Conservation (phyloP, 2,888 invertebrate genomes). For the Torymus tubicola region DNA sequence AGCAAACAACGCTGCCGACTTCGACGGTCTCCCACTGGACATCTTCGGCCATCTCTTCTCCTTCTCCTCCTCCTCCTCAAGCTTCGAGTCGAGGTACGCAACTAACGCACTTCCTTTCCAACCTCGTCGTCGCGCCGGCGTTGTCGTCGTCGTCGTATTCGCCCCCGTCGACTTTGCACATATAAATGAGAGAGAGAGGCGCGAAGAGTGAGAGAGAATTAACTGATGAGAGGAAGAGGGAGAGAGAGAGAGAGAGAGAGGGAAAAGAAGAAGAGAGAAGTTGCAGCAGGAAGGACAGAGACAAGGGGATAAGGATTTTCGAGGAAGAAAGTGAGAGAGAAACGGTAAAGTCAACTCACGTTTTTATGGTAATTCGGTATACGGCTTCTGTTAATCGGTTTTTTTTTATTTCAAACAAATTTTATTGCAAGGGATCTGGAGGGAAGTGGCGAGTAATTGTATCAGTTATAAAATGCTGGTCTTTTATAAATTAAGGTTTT, state of each 20-base stretch:
- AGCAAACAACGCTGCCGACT: constrained; percentile 32
- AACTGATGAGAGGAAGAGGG: not conserved
- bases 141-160: too few species aligned
- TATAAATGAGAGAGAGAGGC: not conserved
- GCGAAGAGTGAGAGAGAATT: not conserved
- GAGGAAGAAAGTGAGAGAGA: too few species aligned
- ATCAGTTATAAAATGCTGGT: too few species aligned
- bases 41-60: not conserved
- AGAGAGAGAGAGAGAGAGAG: not conserved
- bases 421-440: too few species aligned
- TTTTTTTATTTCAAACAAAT: not conserved
- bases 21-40: constrained; percentile 36
- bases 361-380: too few species aligned
- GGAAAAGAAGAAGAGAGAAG: not conserved
- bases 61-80: not conserved
- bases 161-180: not conserved
- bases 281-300: constrained; percentile 18
- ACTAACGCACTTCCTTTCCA: too few species aligned
- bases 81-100: too few species aligned
- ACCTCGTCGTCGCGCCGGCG: too few species aligned
- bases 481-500: too few species aligned
- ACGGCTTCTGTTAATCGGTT: too few species aligned
- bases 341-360: too few species aligned
- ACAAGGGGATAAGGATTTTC: not conserved
- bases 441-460: too few species aligned